These are phyloP conservation scores for Rhopalosiphum padi DNA, from an alignment of 1,140 invertebrate species.

Conservation along the genomic window DNA sequence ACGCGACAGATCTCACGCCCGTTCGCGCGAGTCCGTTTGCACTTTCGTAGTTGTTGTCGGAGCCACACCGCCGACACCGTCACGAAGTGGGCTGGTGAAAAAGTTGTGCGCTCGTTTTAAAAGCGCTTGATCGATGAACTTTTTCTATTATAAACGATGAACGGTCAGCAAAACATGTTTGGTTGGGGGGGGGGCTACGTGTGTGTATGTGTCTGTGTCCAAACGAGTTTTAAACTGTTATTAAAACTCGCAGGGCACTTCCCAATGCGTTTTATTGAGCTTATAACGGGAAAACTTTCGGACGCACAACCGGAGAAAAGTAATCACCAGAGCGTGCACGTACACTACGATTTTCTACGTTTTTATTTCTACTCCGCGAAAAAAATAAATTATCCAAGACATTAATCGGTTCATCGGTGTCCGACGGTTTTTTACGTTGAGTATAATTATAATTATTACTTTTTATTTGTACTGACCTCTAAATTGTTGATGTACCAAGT, in stretches of 20 bases:
- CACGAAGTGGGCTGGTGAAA: neutral
- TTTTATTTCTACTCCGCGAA: neutral
- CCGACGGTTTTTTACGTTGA: neutral
- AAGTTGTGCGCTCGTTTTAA: slow-evolving; percentile 12
- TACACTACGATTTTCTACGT: neutral
- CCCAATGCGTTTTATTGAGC: slow-evolving; percentile 45
- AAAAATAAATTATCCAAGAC: neutral
- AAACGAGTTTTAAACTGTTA: slow-evolving; percentile 55
- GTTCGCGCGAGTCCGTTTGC: neutral
- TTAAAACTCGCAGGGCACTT: slow-evolving; percentile 41
- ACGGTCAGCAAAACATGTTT: slow-evolving; percentile 25
- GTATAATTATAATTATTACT: neutral
- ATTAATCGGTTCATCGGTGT: neutral
- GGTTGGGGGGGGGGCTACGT: neutral
- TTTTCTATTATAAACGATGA: slow-evolving; percentile 54
- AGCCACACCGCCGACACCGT: neutral
- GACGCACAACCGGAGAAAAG: neutral
- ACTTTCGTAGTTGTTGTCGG: neutral
- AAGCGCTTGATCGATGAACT: slow-evolving; percentile 51
- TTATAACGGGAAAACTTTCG: slow-evolving; percentile 40
- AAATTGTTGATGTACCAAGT: slow-evolving; percentile 34
- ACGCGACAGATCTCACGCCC: neutral
- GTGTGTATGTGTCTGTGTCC: neutral
- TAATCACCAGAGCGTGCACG: neutral
- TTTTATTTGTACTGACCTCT: neutral